A percentile compares a stretch with the other conserved stretches of the same genome.
These are phyloP conservation scores for Rhizomys pruinosus DNA, from an alignment of 2,113 vertebrate species.

Conservation along the genomic window DNA sequence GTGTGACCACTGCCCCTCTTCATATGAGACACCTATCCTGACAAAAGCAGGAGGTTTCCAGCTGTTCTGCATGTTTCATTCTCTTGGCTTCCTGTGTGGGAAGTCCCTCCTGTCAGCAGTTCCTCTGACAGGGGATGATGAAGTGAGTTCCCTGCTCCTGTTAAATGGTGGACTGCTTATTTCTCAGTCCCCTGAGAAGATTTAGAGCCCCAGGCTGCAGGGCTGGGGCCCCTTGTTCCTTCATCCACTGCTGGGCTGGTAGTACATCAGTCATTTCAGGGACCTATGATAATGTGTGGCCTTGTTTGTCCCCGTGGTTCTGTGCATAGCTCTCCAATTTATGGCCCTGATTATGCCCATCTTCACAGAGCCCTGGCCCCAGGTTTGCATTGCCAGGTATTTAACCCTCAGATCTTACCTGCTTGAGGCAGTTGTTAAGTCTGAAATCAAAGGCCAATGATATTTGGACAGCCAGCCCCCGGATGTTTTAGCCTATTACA, in stretches of 20 bases:
- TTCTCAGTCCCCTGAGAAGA: conserved; percentile 61
- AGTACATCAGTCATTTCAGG: conserved; percentile 59
- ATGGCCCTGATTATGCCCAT: conserved; percentile 44
- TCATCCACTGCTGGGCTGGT: not conserved
- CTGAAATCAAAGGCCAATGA: not conserved
- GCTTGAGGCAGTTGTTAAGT: not conserved
- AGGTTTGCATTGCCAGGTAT: not conserved
- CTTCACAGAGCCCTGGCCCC: not conserved
- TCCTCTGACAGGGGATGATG: conserved; percentile 29
- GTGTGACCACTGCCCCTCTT: not conserved
- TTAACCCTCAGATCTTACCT: conserved; percentile 31
- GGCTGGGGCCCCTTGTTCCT: conserved; percentile 33
- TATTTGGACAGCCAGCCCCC: not conserved
- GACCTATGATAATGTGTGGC: conserved; percentile 37
- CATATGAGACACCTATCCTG: not conserved
- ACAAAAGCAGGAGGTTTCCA: not conserved
- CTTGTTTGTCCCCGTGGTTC: conserved; percentile 61
- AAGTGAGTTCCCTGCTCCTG: conserved; percentile 28
- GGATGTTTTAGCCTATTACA: not conserved
- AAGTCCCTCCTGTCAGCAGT: conserved; percentile 64
- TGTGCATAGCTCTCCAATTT: conserved; percentile 60
- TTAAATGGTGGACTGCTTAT: conserved; percentile 54
- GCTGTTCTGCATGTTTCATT: not conserved
- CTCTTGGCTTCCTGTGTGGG: conserved; percentile 4
- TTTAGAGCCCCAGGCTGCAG: conserved; percentile 33